Evolutionary conservation across 2,888 invertebrate genomes (phyloP).

Genomic region (Drosophila dives): DNA sequence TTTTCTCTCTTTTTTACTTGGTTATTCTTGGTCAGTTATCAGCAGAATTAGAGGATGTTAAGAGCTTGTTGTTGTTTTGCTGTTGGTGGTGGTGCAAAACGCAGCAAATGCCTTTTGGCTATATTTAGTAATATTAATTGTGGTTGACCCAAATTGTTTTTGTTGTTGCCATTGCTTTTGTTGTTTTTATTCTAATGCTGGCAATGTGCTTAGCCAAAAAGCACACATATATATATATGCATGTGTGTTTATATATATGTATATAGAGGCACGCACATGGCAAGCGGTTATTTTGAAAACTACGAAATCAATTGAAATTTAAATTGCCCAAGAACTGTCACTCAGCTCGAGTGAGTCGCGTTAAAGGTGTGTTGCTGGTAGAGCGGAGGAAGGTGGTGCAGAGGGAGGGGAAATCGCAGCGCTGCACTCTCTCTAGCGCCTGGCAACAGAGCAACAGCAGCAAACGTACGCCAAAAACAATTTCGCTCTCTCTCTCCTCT

Average conservation of each 20-base stretch:
- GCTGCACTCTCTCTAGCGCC: conserved; percentile 50
- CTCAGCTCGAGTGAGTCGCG: conserved; percentile 41
- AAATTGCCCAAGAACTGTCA: conserved; percentile 68
- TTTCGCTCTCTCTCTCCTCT: background rate
- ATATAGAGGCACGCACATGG: conserved; percentile 16
- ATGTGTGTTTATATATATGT: background rate
- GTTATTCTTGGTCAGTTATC: conserved; percentile 20
- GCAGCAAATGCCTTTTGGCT: conserved; percentile 56
- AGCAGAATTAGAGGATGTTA: conserved; percentile 10
- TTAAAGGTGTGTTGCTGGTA: conserved; percentile 28
- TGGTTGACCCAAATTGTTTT: conserved; percentile 70
- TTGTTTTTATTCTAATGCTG: conserved; percentile 45
- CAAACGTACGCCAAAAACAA: conserved; percentile 1
- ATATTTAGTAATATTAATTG: conserved; percentile 77
- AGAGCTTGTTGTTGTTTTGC: conserved; percentile 7
- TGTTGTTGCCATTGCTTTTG: background rate
- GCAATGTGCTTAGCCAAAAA: conserved; percentile 63
- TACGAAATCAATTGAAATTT: conserved; percentile 75
- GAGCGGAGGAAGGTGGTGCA: background rate
- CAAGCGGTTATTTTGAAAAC: conserved; percentile 63
- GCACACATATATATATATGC: background rate
- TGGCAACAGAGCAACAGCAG: conserved; percentile 50
- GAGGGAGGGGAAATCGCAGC: background rate
- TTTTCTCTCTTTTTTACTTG: conserved; percentile 1
- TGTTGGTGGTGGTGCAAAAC: conserved; percentile 9